These are phyloP conservation scores for Diarsia rubi DNA, from an alignment of 2,888 invertebrate genomes.

Conservation along the genomic window DNA sequence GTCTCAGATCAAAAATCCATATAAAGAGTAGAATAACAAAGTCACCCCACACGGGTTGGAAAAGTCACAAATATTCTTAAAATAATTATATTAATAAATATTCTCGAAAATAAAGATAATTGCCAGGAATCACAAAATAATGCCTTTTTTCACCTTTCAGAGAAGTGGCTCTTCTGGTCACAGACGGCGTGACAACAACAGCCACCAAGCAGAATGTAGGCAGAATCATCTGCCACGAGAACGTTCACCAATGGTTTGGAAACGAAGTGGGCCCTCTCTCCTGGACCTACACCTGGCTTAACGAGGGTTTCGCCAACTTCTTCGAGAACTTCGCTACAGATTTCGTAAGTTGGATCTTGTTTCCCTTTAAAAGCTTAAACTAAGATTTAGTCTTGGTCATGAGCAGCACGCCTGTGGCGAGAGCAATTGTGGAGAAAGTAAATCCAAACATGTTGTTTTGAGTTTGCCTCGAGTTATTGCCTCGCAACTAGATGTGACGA, in stretches of 20 bases:
- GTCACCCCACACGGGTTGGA: background rate
- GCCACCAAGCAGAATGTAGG: slow-evolving; percentile 85
- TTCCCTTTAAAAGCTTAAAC: background rate
- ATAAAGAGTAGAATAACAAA: background rate
- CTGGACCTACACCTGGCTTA: slow-evolving; percentile 94
- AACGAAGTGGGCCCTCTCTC: slow-evolving; percentile 93
- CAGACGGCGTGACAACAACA: slow-evolving; percentile 85
- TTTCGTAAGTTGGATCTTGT: slow-evolving; percentile 77
- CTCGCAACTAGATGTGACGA: background rate
- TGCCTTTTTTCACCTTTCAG: slow-evolving; percentile 67
- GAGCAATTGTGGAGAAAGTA: background rate
- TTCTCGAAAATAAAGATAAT: too few species aligned
- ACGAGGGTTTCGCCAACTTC: slow-evolving; percentile 94
- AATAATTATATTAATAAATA: too few species aligned
- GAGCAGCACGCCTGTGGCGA: background rate
- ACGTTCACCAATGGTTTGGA: slow-evolving; percentile 95
- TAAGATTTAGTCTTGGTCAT: background rate
- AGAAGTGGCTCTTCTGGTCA: slow-evolving; percentile 85
- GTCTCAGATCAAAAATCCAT: background rate
- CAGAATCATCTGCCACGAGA: slow-evolving; percentile 90
- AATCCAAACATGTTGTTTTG: background rate
- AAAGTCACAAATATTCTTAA: too few species aligned
- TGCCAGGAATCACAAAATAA: background rate
- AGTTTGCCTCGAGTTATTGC: background rate
- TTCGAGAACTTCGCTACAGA: slow-evolving; percentile 92